Conservation (phyloP, 2,797 vertebrate species). For the Lithobates pipiens region DNA sequence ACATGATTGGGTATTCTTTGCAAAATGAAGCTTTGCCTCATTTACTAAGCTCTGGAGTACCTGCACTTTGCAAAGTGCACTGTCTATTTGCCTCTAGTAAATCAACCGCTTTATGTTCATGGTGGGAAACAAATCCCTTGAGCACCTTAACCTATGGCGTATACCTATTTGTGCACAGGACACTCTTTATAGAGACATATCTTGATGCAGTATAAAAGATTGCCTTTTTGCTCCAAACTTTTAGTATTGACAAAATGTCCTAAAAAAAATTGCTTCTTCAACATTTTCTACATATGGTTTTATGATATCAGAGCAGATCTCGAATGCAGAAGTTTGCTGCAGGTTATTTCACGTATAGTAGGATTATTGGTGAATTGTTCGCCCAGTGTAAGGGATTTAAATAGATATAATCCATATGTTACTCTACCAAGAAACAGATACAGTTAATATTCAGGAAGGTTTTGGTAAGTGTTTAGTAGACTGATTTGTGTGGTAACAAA, state of each 20-base stretch:
- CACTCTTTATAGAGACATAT: background rate
- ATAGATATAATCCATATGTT: slow-evolving; percentile 38
- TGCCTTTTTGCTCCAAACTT: no score
- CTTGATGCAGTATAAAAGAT: background rate
- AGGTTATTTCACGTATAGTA: slow-evolving; percentile 20
- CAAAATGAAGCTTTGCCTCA: no score
- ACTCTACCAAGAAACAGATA: slow-evolving; percentile 14
- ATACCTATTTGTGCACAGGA: background rate
- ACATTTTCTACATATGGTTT: background rate
- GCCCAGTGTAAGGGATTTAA: slow-evolving; percentile 29
- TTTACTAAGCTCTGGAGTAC: no score
- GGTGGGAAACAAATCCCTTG: no score
- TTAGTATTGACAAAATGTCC: background rate
- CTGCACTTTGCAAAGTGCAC: no score
- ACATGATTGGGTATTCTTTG: no score
- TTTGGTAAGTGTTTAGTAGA: background rate
- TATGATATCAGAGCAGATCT: slow-evolving; percentile 10
- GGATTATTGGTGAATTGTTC: slow-evolving; percentile 43
- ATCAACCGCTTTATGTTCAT: no score
- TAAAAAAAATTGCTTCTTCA: background rate
- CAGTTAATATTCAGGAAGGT: background rate
- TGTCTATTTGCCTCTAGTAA: no score
- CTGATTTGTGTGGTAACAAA: slow-evolving; percentile 12
- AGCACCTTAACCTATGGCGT: no score
- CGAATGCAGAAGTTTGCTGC: background rate